Evolutionary conservation across 2,113 vertebrate genomes (phyloP).

Genomic region (Esox niger): DNA sequence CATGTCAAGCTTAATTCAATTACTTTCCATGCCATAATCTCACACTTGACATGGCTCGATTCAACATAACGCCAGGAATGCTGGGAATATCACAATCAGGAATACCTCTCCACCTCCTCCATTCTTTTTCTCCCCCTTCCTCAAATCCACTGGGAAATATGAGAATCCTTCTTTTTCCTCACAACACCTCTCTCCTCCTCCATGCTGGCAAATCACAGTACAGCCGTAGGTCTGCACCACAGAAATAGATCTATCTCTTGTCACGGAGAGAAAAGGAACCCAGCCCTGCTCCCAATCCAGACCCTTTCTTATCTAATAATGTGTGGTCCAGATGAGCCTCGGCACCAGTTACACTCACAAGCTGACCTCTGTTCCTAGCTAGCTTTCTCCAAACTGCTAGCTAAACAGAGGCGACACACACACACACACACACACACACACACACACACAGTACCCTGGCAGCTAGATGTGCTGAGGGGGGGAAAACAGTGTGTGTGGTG

Average conservation of each 20-base stretch:
- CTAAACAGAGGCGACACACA: not conserved
- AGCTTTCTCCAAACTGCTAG: not conserved
- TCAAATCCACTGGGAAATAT: slow-evolving; percentile 9
- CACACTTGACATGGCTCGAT: no score
- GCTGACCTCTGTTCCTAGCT: not conserved
- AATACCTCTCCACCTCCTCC: not conserved
- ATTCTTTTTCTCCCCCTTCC: slow-evolving; percentile 1
- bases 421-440: no score
- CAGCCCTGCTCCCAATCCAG: not conserved
- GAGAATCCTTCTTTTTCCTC: slow-evolving; percentile 15
- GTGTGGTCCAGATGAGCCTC: not conserved
- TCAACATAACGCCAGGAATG: no score
- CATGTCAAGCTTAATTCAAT: no score
- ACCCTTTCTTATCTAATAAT: slow-evolving; percentile 6
- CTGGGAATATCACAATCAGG: not conserved
- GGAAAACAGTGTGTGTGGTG: slow-evolving; percentile 1
- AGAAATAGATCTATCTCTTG: slow-evolving; percentile 12
- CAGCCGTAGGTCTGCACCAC: slow-evolving; percentile 11
- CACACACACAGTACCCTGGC: no score
- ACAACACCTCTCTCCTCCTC: slow-evolving; percentile 13
- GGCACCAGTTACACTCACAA: not conserved
- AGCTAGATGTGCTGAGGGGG: not conserved
- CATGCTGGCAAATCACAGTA: not conserved
- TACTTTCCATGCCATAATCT: no score
- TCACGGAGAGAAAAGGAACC: slow-evolving; percentile 15